Conservation (phyloP, 2,797 vertebrate species). For the Sylvia borin region DNA sequence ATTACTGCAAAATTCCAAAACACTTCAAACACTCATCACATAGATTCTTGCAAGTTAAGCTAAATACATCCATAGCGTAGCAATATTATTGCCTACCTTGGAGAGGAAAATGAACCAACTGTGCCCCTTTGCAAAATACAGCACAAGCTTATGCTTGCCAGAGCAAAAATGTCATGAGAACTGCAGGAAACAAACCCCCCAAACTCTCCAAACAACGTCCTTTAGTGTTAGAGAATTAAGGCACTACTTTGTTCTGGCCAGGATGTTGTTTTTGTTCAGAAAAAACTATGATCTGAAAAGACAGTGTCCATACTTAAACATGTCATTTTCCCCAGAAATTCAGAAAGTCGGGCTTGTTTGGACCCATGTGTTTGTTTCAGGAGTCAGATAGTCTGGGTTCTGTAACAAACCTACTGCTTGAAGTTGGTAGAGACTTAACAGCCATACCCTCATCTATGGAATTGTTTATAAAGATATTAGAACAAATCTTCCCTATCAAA, state of each 20-base stretch:
- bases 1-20: background rate
- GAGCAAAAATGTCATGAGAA: background rate
- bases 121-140: background rate
- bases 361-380: background rate
- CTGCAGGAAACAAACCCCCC: background rate
- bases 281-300: background rate
- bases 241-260: background rate
- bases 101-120: background rate
- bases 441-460: background rate
- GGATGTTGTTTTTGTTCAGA: background rate
- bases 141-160: background rate
- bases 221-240: background rate
- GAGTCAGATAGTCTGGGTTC: background rate
- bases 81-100: background rate
- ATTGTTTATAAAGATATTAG: background rate
- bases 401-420: background rate
- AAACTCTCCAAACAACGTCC: background rate
- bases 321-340: background rate
- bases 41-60: background rate
- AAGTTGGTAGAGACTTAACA: background rate
- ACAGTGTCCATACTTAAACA: background rate
- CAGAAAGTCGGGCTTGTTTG: background rate
- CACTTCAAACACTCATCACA: background rate
- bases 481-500: background rate
- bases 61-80: background rate